A percentile compares a stretch with the other conserved stretches of the same genome.
phyloP scores from a whole-genome alignment of 2,797 vertebrate genomes.

The Coracias cyanogaster region DNA sequence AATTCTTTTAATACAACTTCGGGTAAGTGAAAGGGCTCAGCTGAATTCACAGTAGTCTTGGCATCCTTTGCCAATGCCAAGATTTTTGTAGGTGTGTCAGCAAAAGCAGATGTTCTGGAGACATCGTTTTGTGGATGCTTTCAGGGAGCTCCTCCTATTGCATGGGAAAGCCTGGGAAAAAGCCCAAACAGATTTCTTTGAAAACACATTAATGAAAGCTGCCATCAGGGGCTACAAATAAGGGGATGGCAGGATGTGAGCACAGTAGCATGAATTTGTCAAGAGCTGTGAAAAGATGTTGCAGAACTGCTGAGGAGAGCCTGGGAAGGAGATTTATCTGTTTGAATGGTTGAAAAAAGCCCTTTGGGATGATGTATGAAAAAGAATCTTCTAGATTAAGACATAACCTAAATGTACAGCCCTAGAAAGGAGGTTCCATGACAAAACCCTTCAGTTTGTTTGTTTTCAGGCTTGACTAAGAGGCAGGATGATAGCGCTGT shows the following conservation, averaged over 20 bases:
- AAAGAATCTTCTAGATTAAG: neutral
- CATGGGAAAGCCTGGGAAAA: neutral
- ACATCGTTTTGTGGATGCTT: neutral
- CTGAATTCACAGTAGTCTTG: neutral
- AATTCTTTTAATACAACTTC: neutral
- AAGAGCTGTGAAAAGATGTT: neutral
- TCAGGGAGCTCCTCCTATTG: neutral
- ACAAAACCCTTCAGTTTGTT: neutral
- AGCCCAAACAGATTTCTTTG: neutral
- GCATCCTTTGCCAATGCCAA: neutral
- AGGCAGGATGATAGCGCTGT: neutral
- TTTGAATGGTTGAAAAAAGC: neutral
- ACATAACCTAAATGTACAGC: neutral
- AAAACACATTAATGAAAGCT: neutral
- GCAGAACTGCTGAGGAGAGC: neutral
- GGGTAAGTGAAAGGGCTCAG: neutral
- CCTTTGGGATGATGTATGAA: neutral
- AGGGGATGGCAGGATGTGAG: neutral
- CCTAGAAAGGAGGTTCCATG: neutral
- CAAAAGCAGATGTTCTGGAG: neutral
- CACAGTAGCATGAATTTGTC: neutral
- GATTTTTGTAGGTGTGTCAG: neutral
- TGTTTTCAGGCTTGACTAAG: neutral
- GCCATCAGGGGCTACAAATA: neutral
- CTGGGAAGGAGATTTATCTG: neutral